Percentiles rank a stretch among this genome's conserved stretches.
Conservation (phyloP, 2,888 invertebrate species). For the Tiphia femorata region DNA sequence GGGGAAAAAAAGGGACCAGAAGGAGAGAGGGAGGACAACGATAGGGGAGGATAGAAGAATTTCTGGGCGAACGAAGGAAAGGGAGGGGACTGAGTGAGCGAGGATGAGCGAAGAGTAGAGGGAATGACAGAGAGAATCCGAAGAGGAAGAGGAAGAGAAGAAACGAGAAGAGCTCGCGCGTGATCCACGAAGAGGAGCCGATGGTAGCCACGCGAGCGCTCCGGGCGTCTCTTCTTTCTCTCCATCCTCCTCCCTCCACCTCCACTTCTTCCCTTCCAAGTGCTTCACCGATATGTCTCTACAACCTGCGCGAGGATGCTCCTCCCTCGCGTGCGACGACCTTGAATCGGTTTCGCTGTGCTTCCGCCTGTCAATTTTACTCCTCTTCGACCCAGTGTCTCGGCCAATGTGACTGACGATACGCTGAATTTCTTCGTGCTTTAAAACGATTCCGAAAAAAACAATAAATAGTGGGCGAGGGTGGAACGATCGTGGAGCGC, state of each 20-base stretch:
- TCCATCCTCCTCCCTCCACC: not conserved
- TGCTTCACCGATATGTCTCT: conserved; percentile 9
- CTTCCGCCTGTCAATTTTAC: too few species aligned
- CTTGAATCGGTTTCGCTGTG: conserved; percentile 27
- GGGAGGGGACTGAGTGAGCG: too few species aligned
- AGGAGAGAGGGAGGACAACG: not conserved
- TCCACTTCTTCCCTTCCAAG: not conserved
- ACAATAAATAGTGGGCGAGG: too few species aligned
- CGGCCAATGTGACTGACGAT: too few species aligned
- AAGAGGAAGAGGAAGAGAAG: conserved; percentile 13
- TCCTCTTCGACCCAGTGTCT: too few species aligned
- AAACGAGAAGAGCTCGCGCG: conserved; percentile 20
- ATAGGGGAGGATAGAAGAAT: too few species aligned
- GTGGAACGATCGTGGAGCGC: too few species aligned
- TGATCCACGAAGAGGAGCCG: conserved; percentile 37
- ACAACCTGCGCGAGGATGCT: too few species aligned
- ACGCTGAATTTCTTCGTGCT: too few species aligned
- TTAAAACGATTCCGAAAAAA: too few species aligned
- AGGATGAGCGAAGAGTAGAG: too few species aligned
- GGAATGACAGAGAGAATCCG: not conserved
- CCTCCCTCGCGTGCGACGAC: conserved; percentile 35
- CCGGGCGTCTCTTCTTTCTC: conserved; percentile 49
- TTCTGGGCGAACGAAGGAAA: not conserved
- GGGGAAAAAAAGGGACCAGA: conserved; percentile 12
- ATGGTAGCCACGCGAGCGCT: conserved; percentile 64